These are phyloP conservation scores for Spongilla lacustris DNA, from an alignment of 37 sponge, comb jelly and placozoan species.

Conservation along the genomic window DNA sequence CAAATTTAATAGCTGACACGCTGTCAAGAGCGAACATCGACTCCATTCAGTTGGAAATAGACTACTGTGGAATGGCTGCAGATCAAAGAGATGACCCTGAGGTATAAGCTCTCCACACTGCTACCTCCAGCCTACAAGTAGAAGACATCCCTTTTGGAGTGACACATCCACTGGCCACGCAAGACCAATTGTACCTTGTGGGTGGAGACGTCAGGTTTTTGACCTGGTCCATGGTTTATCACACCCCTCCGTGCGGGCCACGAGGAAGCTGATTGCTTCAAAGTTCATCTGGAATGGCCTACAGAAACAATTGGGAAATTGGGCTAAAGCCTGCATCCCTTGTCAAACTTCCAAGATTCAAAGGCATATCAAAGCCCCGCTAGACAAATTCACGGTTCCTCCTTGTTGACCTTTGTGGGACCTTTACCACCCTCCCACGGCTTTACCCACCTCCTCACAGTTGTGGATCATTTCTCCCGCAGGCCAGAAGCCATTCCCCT, in stretches of 20 bases:
- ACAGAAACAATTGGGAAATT: constrained; percentile 13
- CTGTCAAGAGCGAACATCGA: constrained; percentile 7
- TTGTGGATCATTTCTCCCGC: constrained; percentile 13
- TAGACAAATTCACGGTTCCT: not conserved
- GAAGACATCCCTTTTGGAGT: constrained; percentile 11
- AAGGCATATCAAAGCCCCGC: no score
- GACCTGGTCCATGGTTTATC: constrained; percentile 23
- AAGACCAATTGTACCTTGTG: constrained; percentile 23
- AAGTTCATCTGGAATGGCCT: constrained; percentile 18
- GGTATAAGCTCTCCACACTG: not conserved
- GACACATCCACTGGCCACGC: constrained; percentile 24
- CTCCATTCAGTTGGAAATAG: constrained; percentile 14
- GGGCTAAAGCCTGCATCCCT: no score
- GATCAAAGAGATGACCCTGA: constrained; percentile 2
- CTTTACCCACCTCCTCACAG: no score
- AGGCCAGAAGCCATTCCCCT: constrained; percentile 51
- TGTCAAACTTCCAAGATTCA: no score
- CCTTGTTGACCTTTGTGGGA: constrained; percentile 21
- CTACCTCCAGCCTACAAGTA: not conserved
- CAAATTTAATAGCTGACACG: constrained; percentile 6
- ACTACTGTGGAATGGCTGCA: constrained; percentile 29
- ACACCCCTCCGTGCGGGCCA: no score
- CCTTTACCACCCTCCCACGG: constrained; percentile 13
- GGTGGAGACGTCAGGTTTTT: constrained; percentile 17
- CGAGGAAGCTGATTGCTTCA: not conserved